Conservation (phyloP, 2,888 invertebrate species). For the Hemithea aestivaria region DNA sequence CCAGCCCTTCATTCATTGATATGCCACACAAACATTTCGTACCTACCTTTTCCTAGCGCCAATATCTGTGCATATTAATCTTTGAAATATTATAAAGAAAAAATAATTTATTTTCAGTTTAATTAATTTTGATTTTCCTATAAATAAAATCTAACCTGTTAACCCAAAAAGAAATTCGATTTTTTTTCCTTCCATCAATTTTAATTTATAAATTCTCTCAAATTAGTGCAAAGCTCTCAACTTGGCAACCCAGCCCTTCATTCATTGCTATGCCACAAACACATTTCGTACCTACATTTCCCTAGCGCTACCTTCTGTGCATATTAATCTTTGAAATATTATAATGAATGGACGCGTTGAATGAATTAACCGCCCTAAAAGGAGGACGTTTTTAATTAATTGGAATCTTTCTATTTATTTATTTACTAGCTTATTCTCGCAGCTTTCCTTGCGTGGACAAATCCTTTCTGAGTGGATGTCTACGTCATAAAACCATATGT, state of each 20-base stretch:
- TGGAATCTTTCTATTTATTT: too few relatives aligned
- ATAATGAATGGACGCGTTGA: conserved; percentile 4
- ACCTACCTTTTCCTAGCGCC: conserved; percentile 24
- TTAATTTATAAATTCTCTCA: not conserved
- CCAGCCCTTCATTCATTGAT: conserved; percentile 10
- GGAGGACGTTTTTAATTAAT: too few relatives aligned
- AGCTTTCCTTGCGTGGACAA: too few relatives aligned
- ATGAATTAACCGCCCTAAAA: too few relatives aligned
- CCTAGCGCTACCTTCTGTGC: conserved; percentile 15
- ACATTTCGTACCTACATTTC: conserved; percentile 22
- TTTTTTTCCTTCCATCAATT: too few relatives aligned
- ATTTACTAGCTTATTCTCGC: too few relatives aligned
- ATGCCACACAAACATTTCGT: conserved; percentile 14
- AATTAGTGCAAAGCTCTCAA: not conserved
- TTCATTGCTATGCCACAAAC: conserved; percentile 17
- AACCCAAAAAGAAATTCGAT: too few relatives aligned
- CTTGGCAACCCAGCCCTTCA: conserved; percentile 7
- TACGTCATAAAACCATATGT: too few relatives aligned
- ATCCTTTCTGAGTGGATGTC: too few relatives aligned
- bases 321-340: conserved; percentile 19
- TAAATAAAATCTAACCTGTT: too few relatives aligned
- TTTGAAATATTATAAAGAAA: conserved; percentile 8
- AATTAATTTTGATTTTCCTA: too few relatives aligned
- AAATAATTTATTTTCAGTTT: too few relatives aligned
- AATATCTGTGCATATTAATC: conserved; percentile 22